These are phyloP conservation scores for Etia nguti DNA, from an alignment of 2,113 vertebrate species.

Conservation along the genomic window DNA sequence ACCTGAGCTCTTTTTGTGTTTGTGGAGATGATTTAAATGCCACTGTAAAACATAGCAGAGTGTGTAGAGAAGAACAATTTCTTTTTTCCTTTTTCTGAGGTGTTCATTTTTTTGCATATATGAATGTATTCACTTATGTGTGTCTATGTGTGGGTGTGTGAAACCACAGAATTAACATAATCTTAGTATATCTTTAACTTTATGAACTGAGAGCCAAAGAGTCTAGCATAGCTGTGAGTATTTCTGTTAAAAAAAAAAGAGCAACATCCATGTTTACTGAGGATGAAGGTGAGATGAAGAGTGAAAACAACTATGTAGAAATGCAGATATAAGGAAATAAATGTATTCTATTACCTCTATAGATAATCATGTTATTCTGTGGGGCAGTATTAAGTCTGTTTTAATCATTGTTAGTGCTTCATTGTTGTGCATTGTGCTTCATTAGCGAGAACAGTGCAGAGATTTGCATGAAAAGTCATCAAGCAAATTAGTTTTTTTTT, in stretches of 20 bases:
- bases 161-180: background rate
- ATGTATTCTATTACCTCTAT: background rate
- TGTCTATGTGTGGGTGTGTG: background rate
- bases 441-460: background rate
- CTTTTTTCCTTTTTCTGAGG: background rate
- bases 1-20: constrained; percentile 8
- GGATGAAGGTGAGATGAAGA: background rate
- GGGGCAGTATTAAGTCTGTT: constrained; percentile 6
- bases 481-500: constrained; percentile 20
- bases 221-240: background rate
- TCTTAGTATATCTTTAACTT: background rate
- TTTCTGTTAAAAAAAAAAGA: background rate
- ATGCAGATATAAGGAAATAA: background rate
- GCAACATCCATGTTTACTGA: background rate
- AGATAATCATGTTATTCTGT: background rate
- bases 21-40: constrained; percentile 27
- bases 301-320: background rate
- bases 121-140: background rate
- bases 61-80: background rate
- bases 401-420: constrained; percentile 15
- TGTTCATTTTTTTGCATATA: background rate
- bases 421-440: constrained; percentile 16
- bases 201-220: background rate
- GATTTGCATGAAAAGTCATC: constrained; percentile 18
- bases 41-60: background rate